Percentiles rank a stretch among this genome's conserved stretches.
Conservation (phyloP, 2,113 vertebrate genomes). For the Carollia perspicillata region DNA sequence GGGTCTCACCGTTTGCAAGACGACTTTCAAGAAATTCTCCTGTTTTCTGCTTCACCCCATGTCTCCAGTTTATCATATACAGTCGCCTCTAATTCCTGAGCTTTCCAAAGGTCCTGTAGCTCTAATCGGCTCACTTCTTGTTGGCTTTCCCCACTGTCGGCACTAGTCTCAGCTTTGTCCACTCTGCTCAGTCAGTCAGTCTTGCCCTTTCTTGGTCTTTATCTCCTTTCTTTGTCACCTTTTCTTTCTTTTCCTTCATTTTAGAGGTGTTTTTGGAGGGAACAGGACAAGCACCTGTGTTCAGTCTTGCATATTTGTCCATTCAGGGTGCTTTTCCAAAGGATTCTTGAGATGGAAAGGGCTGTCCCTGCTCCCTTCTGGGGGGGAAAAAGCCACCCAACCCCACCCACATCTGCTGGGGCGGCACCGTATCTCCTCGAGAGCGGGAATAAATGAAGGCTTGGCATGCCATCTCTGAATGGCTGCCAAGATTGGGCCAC, state of each 20-base stretch:
- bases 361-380: not conserved
- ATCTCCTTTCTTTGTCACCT: not conserved
- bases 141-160: not conserved
- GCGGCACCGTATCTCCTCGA: not conserved
- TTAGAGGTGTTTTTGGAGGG: not conserved
- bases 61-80: not conserved
- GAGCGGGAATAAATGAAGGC: not conserved
- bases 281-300: not conserved
- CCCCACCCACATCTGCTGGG: not conserved
- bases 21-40: not conserved
- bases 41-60: not conserved
- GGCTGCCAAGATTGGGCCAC: not conserved
- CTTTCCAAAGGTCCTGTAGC: not conserved
- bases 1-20: not conserved
- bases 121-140: not conserved
- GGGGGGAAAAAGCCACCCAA: not conserved
- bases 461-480: not conserved
- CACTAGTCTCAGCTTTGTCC: not conserved
- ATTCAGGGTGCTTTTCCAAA: not conserved
- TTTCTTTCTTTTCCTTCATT: not conserved
- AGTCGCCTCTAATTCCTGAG: not conserved
- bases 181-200: not conserved
- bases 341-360: slow-evolving; percentile 1
- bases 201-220: slow-evolving; percentile 31
- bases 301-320: not conserved